Evolutionary conservation across 1,140 invertebrate genomes (phyloP).

Genomic region (Chironomus tepperi): DNA sequence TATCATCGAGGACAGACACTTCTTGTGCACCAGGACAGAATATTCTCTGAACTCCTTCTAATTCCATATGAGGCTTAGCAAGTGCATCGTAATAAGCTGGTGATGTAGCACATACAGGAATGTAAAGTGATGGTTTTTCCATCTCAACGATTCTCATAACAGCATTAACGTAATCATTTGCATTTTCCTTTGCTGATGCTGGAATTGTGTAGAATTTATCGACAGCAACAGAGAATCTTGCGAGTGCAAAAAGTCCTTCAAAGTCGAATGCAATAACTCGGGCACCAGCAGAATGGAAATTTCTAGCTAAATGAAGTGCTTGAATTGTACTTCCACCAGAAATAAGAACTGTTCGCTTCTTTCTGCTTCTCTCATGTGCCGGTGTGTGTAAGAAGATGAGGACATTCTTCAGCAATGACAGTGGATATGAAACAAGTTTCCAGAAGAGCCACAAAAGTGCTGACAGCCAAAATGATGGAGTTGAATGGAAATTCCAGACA

Average conservation of each 20-base stretch:
- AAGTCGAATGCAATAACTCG: slow-evolving; percentile 69
- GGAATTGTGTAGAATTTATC: slow-evolving; percentile 67
- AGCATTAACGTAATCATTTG: slow-evolving; percentile 61
- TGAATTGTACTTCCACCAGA: slow-evolving; percentile 77
- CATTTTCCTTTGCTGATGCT: slow-evolving; percentile 51
- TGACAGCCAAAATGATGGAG: slow-evolving; percentile 64
- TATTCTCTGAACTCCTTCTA: slow-evolving; percentile 43
- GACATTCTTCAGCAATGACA: slow-evolving; percentile 56
- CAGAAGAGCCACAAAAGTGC: slow-evolving; percentile 64
- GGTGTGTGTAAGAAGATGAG: slow-evolving; percentile 46
- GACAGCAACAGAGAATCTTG: slow-evolving; percentile 67
- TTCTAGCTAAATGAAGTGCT: slow-evolving; percentile 64
- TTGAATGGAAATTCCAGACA: slow-evolving; percentile 31
- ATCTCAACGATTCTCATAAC: slow-evolving; percentile 63
- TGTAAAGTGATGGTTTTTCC: slow-evolving; percentile 61
- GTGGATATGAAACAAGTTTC: slow-evolving; percentile 57
- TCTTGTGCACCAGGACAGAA: slow-evolving; percentile 59
- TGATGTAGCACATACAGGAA: slow-evolving; percentile 63
- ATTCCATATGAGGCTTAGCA: slow-evolving; percentile 66
- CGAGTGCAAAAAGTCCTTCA: slow-evolving; percentile 61
- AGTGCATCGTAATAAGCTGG: slow-evolving; percentile 69
- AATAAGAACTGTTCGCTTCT: slow-evolving; percentile 63
- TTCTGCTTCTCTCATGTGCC: slow-evolving; percentile 45
- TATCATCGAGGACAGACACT: slow-evolving; percentile 61
- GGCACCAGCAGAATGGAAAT: slow-evolving; percentile 67